A percentile compares a stretch with the other conserved stretches of the same genome.
phyloP scores from a whole-genome alignment of 2,888 invertebrate genomes.

The Drosophila aldrichi region DNA sequence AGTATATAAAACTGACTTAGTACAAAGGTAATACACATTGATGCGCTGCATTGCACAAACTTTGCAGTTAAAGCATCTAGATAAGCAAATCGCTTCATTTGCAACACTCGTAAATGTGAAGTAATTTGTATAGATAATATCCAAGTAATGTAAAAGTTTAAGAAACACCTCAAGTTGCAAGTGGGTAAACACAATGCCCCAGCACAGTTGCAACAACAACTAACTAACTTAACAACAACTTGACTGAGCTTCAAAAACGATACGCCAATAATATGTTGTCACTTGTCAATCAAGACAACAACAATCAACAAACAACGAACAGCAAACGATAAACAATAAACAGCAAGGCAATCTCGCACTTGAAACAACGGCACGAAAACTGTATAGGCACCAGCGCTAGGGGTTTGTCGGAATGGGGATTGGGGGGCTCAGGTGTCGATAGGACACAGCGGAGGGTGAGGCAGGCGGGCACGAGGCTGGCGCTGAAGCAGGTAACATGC shows the following conservation, averaged over 20 bases:
- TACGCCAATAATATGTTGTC: conserved; percentile 81
- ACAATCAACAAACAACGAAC: conserved; percentile 31
- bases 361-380: conserved; percentile 55
- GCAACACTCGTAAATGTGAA: conserved; percentile 34
- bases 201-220: conserved; percentile 25
- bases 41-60: neutral
- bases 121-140: conserved; percentile 44
- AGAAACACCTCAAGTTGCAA: conserved; percentile 51
- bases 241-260: conserved; percentile 61
- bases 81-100: conserved; percentile 30
- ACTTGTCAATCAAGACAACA: conserved; percentile 77
- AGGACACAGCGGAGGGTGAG: conserved; percentile 10
- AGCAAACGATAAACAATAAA: conserved; percentile 33
- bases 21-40: neutral
- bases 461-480: neutral
- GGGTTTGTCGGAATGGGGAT: conserved; percentile 19
- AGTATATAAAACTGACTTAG: neutral
- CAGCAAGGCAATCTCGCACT: conserved; percentile 49
- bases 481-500: conserved; percentile 42
- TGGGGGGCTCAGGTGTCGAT: conserved; percentile 9
- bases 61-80: conserved; percentile 7
- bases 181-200: conserved; percentile 54
- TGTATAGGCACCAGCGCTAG: conserved; percentile 21
- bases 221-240: conserved; percentile 37
- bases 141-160: conserved; percentile 14